phyloP scores from a whole-genome alignment of 1,140 invertebrate species.

The Aphaenogaster ashmeadi region DNA sequence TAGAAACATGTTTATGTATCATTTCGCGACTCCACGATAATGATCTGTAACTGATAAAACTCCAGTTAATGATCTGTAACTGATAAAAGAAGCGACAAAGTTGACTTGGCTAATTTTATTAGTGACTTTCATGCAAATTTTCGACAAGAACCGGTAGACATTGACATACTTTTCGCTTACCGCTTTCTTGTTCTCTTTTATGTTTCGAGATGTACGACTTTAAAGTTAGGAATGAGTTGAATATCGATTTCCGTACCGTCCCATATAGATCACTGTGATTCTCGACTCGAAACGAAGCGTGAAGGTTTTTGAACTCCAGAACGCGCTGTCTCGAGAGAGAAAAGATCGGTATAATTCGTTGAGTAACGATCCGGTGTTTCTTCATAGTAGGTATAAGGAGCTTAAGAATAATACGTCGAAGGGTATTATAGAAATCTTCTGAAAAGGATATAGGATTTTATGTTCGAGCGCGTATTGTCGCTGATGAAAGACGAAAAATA shows the following conservation, averaged over 20 bases:
- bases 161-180: not conserved
- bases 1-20: not conserved
- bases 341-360: slow-evolving; percentile 21
- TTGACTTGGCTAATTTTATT: not conserved
- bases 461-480: not conserved
- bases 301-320: slow-evolving; percentile 6
- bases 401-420: not conserved
- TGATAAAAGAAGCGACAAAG: slow-evolving; percentile 2
- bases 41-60: slow-evolving; percentile 10
- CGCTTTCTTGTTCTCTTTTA: not conserved
- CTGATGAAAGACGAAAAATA: not conserved
- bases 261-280: not conserved
- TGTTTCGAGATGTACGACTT: not conserved
- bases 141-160: not conserved
- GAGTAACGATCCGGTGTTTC: slow-evolving; percentile 7
- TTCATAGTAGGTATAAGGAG: not conserved
- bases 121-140: not conserved
- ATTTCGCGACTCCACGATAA: not conserved
- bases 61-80: not conserved
- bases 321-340: not conserved
- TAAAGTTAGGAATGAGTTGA: not conserved
- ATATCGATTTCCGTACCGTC: not conserved
- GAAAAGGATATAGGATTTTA: not conserved
- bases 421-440: not conserved
- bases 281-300: not conserved